phyloP scores from a whole-genome alignment of 2,888 invertebrate species.

The Lamellibrachia columna region DNA sequence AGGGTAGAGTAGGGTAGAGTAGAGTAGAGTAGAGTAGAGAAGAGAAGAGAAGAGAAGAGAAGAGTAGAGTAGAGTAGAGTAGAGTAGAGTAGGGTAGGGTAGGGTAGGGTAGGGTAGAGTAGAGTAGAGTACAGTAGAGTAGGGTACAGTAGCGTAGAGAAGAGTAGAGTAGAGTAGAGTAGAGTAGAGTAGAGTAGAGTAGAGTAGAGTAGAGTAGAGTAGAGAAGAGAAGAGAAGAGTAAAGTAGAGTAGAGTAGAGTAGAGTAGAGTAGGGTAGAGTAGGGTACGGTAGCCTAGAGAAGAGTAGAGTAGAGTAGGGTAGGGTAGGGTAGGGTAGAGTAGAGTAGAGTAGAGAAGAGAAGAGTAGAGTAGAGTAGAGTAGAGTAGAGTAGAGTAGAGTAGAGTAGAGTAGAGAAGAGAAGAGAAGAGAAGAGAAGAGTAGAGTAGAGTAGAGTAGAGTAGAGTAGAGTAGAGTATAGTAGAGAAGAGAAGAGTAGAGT shows the following conservation, averaged over 20 bases:
- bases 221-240: constrained; percentile 8
- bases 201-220: constrained; percentile 19
- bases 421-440: constrained; percentile 8
- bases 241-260: constrained; percentile 18
- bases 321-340: constrained; percentile 12
- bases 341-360: constrained; percentile 14
- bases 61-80: constrained; percentile 20
- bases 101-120: constrained; percentile 7
- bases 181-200: constrained; percentile 19
- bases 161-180: constrained; percentile 19
- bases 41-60: background rate
- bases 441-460: constrained; percentile 19
- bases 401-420: constrained; percentile 14
- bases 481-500: no score
- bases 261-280: constrained; percentile 18
- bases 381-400: constrained; percentile 19
- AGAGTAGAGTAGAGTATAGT: no score
- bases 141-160: no score
- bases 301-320: constrained; percentile 17
- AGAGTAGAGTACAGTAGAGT: constrained; percentile 19
- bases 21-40: constrained; percentile 17
- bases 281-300: no score
- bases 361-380: constrained; percentile 19
- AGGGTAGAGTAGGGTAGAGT: constrained; percentile 16
- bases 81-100: constrained; percentile 8